Evolutionary conservation across 1,140 invertebrate genomes (phyloP).

Genomic region (Triops cancriformis): DNA sequence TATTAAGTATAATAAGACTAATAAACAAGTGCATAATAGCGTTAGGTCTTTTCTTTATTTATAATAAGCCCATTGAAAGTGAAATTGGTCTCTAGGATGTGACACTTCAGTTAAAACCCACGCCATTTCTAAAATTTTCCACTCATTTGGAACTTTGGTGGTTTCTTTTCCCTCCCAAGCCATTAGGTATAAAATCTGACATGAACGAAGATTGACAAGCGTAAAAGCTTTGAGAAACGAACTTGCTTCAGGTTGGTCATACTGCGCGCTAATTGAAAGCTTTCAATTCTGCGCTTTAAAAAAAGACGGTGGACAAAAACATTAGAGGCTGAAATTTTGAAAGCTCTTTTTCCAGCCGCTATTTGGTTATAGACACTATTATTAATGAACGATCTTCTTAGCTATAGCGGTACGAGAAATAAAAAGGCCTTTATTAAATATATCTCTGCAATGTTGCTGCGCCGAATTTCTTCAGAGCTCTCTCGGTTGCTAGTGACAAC

Average conservation of each 20-base stretch:
- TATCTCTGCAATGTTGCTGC: too few species aligned
- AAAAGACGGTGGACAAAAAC: not conserved
- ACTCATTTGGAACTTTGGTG: not conserved
- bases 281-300: not conserved
- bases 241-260: not conserved
- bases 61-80: not conserved
- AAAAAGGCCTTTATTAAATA: too few species aligned
- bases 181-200: not conserved
- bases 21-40: too few species aligned
- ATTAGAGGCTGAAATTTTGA: not conserved
- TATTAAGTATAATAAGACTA: too few species aligned
- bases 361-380: not conserved
- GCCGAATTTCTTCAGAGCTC: too few species aligned
- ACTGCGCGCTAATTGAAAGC: not conserved
- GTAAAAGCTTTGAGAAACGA: not conserved
- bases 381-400: not conserved
- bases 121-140: not conserved
- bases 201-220: not conserved
- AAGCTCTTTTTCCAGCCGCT: not conserved
- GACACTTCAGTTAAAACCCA: not conserved
- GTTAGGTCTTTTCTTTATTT: too few species aligned
- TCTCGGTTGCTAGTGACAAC: too few species aligned
- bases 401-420: too few species aligned
- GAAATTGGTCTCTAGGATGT: not conserved
- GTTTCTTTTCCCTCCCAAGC: not conserved